Conservation (phyloP, 2,797 vertebrate genomes). For the Enteromius paludinosus region DNA sequence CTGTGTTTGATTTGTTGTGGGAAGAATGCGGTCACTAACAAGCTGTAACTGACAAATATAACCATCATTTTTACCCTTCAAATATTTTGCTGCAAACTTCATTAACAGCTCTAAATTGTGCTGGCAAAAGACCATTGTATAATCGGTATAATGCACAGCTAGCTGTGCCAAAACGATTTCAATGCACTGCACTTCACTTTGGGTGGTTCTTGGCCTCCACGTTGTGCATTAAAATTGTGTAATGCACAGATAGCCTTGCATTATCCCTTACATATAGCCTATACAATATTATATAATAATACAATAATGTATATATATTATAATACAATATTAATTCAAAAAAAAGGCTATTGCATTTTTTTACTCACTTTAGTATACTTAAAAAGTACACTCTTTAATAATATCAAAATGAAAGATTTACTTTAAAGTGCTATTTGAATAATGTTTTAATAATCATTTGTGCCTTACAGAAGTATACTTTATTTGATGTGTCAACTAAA, state of each 20-base stretch:
- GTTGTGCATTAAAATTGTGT: neutral
- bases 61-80: neutral
- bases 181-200: neutral
- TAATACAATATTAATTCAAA: too few species aligned
- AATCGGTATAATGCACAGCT: neutral
- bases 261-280: neutral
- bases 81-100: neutral
- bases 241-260: neutral
- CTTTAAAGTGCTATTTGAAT: neutral
- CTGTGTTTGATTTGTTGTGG: neutral
- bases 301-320: too few species aligned
- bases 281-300: too few species aligned
- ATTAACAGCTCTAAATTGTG: neutral
- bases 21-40: neutral
- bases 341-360: too few species aligned
- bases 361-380: too few species aligned
- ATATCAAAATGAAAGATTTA: neutral
- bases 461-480: neutral
- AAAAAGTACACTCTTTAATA: neutral
- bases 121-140: neutral
- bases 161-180: neutral
- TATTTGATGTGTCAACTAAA: neutral
- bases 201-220: too few species aligned
- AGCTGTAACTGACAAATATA: neutral
- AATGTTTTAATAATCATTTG: neutral